Evolutionary conservation across 2,888 invertebrate genomes (phyloP).

Genomic region (Schizotus pectinicornis): DNA sequence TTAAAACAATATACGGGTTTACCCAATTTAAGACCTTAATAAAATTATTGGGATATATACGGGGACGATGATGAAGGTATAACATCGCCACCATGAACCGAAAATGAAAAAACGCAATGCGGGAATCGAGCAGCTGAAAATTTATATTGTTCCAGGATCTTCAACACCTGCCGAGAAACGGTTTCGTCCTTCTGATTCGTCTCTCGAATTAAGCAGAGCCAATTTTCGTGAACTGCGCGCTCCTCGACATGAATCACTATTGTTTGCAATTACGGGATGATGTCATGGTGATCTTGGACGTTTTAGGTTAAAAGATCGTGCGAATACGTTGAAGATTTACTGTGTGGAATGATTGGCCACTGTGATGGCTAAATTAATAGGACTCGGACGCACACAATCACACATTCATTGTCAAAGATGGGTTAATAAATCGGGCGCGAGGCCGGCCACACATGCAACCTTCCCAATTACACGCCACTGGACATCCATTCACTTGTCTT

Average conservation of each 20-base stretch:
- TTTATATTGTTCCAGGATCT: too few relatives aligned
- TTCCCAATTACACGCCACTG: too few relatives aligned
- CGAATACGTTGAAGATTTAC: constrained; percentile 38
- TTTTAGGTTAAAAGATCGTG: constrained; percentile 48
- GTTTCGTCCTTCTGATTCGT: constrained; percentile 2
- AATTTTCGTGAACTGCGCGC: constrained; percentile 21
- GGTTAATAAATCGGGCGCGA: constrained; percentile 11
- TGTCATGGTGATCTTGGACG: constrained; percentile 39
- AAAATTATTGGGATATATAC: constrained; percentile 23
- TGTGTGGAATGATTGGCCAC: constrained; percentile 15
- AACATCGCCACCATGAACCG: constrained; percentile 16
- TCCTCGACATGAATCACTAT: constrained; percentile 24
- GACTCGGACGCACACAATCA: constrained; percentile 24
- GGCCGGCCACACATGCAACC: too few relatives aligned
- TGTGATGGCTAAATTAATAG: constrained; percentile 25
- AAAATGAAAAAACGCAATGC: constrained; percentile 24
- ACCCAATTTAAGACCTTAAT: constrained; percentile 22
- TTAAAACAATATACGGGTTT: constrained; percentile 29
- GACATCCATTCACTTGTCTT: too few relatives aligned
- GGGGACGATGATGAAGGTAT: constrained; percentile 18
- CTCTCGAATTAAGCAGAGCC: constrained; percentile 15
- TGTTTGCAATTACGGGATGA: constrained; percentile 39
- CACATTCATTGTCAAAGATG: constrained; percentile 27
- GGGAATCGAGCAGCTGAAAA: constrained; percentile 22
- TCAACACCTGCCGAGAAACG: background rate